Evolutionary conservation across 1,140 invertebrate species (phyloP), one percentile per base, ranked within the genome.

Genomic region (Geopemphigus sp.): DNA sequence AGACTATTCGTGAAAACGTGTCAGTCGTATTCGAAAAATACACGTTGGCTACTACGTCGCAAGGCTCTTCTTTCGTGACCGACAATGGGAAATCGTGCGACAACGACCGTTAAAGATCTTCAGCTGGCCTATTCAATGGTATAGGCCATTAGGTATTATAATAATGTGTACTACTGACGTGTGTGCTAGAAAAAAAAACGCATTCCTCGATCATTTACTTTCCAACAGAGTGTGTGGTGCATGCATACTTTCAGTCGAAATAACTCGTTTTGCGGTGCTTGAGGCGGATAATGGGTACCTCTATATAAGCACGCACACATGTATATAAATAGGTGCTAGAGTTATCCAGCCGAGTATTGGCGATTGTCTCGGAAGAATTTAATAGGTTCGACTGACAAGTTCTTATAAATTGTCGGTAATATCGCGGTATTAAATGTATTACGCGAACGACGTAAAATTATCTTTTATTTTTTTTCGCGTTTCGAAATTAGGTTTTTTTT

Each of bases 161-260:
- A 61, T 29, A 63, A 32, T 32, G 64, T 12, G n/a, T 66, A 39
- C 10, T 39, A 64, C 32, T 22, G 29, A n/a, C 19, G 11, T 24
- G 66, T 53, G 68, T 72, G 26, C 68, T 54, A 72, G 68, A 72
- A 54, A 72, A n/a, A 53, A 54, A 53, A 26, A 5, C 50, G 24
- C 68, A 54, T 72, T 72, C 68, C 50, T 54, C 47, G 17, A 17
- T 47, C 8, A 5, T 54, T 53, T 50, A 72, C 68, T 72, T 72
- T 72, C 68, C 15, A 53, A 72, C 68, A 29, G 47, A 29, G 8
- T 24, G 24, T 19, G 1, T 32, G 32, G 19, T n/a, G 19, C 24
- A 39, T 54, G 50, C 15, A n/a, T 53, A 70, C 24, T 50, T 72
- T 72, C 26, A 24, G 68, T 72, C 47, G 17, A 54, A 68, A 66